Base-by-base conservation (phyloP, 2,113 vertebrate genomes). In the Tretioscincus oriximinensis region DNA sequence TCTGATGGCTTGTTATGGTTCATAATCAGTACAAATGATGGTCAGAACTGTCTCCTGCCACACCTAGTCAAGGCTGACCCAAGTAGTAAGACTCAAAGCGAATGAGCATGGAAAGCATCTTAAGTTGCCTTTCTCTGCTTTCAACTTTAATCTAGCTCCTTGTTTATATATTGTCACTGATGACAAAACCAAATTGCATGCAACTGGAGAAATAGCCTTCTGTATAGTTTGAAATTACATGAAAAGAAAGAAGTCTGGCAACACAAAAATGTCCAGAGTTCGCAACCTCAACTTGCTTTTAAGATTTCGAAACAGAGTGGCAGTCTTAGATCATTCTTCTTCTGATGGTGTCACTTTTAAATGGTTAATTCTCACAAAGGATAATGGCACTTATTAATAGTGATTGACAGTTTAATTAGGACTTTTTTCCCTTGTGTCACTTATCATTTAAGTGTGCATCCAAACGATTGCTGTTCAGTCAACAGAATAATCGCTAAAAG, bases 381-480 rank as follows among this genome's bases (percentile, higher is more conserved):
- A 75, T 76, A 71, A 51, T 70, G 54, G 41, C 35, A 64, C 45
- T 80, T 71, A 76, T 80, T 80, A 76, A 80, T 84, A 26, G 66
- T 64, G 73, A 80, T 84, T 76, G 66, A 71, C 83, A 80, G 77
- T 75, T 65, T 51, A 80, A 84, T 76, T 84, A 80, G 58, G 73
- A 35, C 41, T 51, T 71, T 71, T n/a, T 4, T 0, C 58, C 58
- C 72, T 76, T 71, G n/a, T 70, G 58, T 76, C 73, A 84, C 72
- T 71, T 84, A 70, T 75, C 67, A 76, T 76, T 84, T 76, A 60
- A 70, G 45, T 67, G 26, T 65, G 69, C 66, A 61, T 29, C n/a
- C 70, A 45, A 75, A 29, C 58, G 65, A 64, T 21, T 70, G 58
- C 58, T 76, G 45, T 26, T 80, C 73, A 75, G 45, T n/a, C 26